Base-by-base conservation (phyloP, 2,888 invertebrate species). In the Erynnis tages region DNA sequence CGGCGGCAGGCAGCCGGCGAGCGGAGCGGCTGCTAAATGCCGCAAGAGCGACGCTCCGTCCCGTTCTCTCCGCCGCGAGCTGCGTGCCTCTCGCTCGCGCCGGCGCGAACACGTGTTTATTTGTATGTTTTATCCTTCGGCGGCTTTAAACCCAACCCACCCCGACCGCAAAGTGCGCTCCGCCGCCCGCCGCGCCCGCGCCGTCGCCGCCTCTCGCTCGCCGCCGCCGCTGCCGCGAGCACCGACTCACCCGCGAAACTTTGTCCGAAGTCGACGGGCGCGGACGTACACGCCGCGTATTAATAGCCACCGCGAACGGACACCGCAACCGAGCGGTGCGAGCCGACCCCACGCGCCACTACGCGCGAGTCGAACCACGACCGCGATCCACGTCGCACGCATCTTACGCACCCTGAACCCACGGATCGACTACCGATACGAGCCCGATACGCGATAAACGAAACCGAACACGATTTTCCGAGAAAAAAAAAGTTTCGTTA, bases 91-190 rank as follows among this genome's bases (percentile, higher is more conserved):
- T 90, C 90, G 79, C 86, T 90, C 90, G 90, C 91, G 90, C 91
- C 91, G 91, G 87, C 89, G 88, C 89, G 90, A 91, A 91, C 91
- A 91, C 90, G 88, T 90, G 91, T 91, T 90, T 90, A 89, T 88
- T 88, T 89, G 90, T 88, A 89, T 90, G 87, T 90, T 91, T 87
- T 90, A 84, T 92, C 92, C 91, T 91, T 91, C 91, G 91, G 91
- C 90, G 90, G 90, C 91, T 90, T 91, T 90, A 91, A 89, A 92
- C 92, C 92, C 92, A 88, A 91, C 92, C 92, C 92, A 91, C 91
- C 86, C 83, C 85, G 91, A 92, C 92, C 92, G 90, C 92, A 92
- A 91, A 91, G 90, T 88, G 84, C 91, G 87, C 87, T 83, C 85
- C 82, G 79, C 84, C 85, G 79, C 88, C 89, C 87, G 82, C 91